phyloP scores from a whole-genome alignment of 2,797 vertebrate genomes.

The Onychomys torridus region DNA sequence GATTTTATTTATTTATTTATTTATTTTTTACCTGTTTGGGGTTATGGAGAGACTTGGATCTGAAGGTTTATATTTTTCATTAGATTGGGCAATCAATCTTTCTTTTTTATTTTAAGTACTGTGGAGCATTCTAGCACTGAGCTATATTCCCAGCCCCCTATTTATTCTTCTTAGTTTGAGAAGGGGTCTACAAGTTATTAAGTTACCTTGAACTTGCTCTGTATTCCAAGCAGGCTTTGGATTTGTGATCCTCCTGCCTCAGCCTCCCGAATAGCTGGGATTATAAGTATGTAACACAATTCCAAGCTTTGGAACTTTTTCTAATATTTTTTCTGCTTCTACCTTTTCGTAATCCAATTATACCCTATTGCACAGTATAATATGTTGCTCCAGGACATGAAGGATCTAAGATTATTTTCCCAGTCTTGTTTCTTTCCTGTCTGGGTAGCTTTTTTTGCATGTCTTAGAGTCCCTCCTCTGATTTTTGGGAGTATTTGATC shows the following conservation, averaged over 20 bases:
- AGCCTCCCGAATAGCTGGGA: neutral
- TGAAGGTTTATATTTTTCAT: conserved; percentile 36
- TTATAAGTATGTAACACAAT: neutral
- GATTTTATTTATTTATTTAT: conserved; percentile 14
- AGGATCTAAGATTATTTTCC: neutral
- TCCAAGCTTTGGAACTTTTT: neutral
- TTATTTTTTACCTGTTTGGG: neutral
- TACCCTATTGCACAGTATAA: neutral
- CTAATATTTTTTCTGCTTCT: neutral
- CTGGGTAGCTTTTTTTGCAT: neutral
- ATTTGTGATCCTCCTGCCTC: neutral
- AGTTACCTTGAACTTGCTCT: neutral
- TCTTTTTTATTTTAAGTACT: neutral
- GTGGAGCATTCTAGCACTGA: neutral
- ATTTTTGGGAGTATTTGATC: neutral
- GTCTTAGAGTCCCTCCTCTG: neutral
- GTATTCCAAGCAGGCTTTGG: neutral
- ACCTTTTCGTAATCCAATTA: neutral
- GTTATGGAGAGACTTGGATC: neutral
- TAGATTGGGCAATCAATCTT: neutral
- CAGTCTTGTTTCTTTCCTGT: neutral
- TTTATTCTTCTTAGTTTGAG: neutral
- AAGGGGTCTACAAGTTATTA: neutral
- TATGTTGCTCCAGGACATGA: neutral
- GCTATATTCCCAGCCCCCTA: neutral